Base-by-base conservation (phyloP, 92 coral and sea anemone species). In the Montipora capitata region DNA sequence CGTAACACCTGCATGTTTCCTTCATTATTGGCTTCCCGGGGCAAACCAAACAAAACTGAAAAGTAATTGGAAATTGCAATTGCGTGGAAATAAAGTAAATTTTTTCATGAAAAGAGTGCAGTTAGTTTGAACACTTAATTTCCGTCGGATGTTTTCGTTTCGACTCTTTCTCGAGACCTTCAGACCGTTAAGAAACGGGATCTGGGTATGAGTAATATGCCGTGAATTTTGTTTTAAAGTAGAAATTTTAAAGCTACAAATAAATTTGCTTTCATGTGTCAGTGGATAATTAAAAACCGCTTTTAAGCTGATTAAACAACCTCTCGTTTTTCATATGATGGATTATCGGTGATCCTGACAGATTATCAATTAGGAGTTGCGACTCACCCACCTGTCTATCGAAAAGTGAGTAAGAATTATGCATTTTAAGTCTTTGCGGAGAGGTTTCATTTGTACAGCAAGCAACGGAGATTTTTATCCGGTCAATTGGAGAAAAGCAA, bases 241-340 rank as follows among this genome's bases (percentile, higher is more conserved):
- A 27, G 35, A 27, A 27, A 27, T 27, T 27, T 27, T 1, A 27
- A 27, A 27, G 35, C 35, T 27, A 27, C 35, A 2, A 27, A 27
- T 27, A 27, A 27, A 27, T 27, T 27, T 27, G 35, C 35, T 27
- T 27, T 27, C 35, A 27, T 27, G 35, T 27, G 35, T 67, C 63
- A 7, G 54, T 54, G 10, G 16, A 1, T 27, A 18, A 41, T 11
- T 61, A 52, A 52, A 68, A 81, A 81, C 35, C 85, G 68, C 54
- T 27, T 41, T 4, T 14, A 16, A 35, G 66, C 77, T 81, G 85
- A 81, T 40, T 61, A 81, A 81, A 81, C 52, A 81, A 54, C 0
- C 18, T 68, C 54, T 13, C 14, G 6, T 15, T 40, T 78, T 2
- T 41, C 20, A 27, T 16, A 7, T 67, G 70, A 70, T 74, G 45